These are phyloP conservation scores for Orchestia grillus DNA, from an alignment of 1,140 invertebrate species.

Conservation along the genomic window DNA sequence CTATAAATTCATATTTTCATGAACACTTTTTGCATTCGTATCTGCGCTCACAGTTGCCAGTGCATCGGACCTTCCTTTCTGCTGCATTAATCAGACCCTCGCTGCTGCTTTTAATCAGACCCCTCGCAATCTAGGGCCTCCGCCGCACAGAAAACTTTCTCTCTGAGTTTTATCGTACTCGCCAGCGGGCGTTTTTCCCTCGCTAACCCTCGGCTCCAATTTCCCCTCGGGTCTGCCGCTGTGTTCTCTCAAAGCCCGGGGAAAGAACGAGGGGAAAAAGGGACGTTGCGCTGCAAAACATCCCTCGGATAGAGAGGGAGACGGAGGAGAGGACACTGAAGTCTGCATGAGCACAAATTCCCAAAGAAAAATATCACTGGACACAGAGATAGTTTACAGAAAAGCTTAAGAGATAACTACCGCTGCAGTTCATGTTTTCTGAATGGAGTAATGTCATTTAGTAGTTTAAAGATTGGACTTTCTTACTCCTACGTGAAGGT, in stretches of 20 bases:
- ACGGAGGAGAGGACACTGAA: background rate
- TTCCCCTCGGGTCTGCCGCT: constrained; percentile 52
- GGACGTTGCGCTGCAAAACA: constrained; percentile 47
- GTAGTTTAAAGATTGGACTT: background rate
- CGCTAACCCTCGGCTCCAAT: constrained; percentile 51
- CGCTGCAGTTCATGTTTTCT: background rate
- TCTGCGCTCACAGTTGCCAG: background rate
- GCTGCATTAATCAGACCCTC: constrained; percentile 49
- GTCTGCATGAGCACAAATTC: background rate
- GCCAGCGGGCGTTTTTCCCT: constrained; percentile 55
- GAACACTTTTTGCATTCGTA: background rate
- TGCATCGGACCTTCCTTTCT: background rate
- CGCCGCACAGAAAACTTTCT: constrained; percentile 22
- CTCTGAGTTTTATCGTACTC: constrained; percentile 53
- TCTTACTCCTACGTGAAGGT: background rate
- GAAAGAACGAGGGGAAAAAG: constrained; percentile 52
- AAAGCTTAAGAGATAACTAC: background rate
- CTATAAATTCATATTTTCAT: background rate
- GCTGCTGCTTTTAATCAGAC: constrained; percentile 45
- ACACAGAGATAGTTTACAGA: background rate
- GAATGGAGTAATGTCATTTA: background rate
- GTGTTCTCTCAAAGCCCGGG: constrained; percentile 47
- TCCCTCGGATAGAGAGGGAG: constrained; percentile 49
- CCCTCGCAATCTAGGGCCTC: constrained; percentile 32
- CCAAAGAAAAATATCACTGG: background rate